A percentile compares a stretch with the other conserved stretches of the same genome.
Conservation (phyloP, 2,113 vertebrate species). For the Paradoxurus hermaphroditus region DNA sequence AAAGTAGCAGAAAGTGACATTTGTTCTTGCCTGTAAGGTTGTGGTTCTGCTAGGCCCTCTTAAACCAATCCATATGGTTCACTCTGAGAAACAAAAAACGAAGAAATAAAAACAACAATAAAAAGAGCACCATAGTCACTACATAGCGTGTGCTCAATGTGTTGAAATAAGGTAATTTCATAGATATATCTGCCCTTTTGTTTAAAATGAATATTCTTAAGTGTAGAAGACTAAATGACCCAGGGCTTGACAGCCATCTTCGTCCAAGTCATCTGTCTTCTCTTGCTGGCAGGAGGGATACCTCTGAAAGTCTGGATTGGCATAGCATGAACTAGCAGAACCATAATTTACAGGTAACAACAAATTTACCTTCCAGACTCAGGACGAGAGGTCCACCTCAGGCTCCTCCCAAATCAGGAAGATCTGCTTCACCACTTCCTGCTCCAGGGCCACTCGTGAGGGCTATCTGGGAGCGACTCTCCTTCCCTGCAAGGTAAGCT, state of each 20-base stretch:
- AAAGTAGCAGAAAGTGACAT: conserved; percentile 90
- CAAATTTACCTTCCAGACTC: conserved; percentile 90
- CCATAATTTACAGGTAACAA: conserved; percentile 89
- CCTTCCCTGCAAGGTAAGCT: conserved; percentile 88
- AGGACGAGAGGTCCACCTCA: conserved; percentile 84
- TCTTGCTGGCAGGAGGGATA: conserved; percentile 80
- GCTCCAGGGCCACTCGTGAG: conserved; percentile 80
- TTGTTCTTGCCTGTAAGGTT: conserved; percentile 90
- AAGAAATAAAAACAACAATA: conserved; percentile 29
- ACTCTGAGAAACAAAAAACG: conserved; percentile 66
- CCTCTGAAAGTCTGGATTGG: conserved; percentile 85
- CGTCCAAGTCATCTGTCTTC: conserved; percentile 75
- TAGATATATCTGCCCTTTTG: conserved; percentile 66
- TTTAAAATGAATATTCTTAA: conserved; percentile 63
- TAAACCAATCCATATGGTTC: conserved; percentile 87
- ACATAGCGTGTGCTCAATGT: conserved; percentile 64
- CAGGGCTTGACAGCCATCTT: conserved; percentile 78
- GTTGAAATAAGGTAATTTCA: conserved; percentile 72
- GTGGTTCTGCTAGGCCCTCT: conserved; percentile 89
- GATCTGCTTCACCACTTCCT: conserved; percentile 82
- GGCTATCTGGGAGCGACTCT: conserved; percentile 83
- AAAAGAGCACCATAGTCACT: conserved; percentile 75
- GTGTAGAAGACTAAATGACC: conserved; percentile 81
- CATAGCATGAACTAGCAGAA: conserved; percentile 88
- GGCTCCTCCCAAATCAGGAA: conserved; percentile 82